Evolutionary conservation across 2,888 invertebrate species (phyloP).

Genomic region (Dryomyza anilis): DNA sequence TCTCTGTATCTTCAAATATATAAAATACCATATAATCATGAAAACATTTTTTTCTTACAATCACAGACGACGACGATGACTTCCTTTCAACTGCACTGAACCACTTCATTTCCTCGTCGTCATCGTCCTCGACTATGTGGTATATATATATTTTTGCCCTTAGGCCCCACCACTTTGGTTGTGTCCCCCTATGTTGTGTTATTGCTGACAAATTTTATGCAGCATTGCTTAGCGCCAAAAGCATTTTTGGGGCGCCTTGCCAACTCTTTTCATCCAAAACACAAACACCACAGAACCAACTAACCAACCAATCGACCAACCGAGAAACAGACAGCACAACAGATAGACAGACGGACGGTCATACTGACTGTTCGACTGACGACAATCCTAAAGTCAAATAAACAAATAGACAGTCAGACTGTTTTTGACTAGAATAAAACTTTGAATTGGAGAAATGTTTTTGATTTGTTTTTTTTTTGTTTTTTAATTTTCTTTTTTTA

Average conservation of each 20-base stretch:
- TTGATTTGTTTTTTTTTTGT: background rate
- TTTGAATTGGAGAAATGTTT: slow-evolving; percentile 10
- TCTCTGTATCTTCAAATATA: too few species aligned
- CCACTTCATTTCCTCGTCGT: background rate
- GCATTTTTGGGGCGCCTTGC: slow-evolving; percentile 5
- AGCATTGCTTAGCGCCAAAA: slow-evolving; percentile 38
- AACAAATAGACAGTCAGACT: background rate
- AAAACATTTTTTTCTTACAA: too few species aligned
- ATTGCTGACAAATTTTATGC: slow-evolving; percentile 34
- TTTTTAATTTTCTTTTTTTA: background rate
- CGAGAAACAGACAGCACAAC: too few species aligned
- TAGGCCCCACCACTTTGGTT: too few species aligned
- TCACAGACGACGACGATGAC: background rate
- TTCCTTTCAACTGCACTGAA: background rate
- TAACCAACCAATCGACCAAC: background rate
- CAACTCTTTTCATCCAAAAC: background rate
- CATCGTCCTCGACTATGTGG: background rate
- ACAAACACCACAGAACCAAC: background rate
- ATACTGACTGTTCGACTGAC: too few species aligned
- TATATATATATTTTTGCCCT: background rate
- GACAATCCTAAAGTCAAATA: background rate
- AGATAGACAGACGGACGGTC: too few species aligned
- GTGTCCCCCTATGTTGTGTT: background rate
- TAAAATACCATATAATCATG: too few species aligned
- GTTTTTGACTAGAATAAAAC: background rate